Evolutionary conservation across 2,113 vertebrate genomes (phyloP).

Genomic region (Gallinago paraguaiae): DNA sequence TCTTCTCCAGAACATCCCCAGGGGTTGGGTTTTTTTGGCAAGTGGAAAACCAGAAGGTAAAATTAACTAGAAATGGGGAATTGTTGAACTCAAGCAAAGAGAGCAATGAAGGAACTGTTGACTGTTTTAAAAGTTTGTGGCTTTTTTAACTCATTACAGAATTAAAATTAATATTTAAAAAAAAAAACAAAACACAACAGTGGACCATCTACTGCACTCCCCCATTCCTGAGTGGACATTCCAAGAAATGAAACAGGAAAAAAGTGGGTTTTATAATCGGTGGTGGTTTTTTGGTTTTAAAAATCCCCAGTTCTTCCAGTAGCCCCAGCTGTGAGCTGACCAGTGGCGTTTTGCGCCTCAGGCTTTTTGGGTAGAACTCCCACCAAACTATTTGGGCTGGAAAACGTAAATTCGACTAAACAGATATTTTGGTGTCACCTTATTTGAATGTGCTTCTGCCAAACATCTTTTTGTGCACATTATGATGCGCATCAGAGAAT

Average conservation of each 20-base stretch:
- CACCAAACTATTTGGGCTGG: neutral
- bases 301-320: neutral
- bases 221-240: rapidly evolving
- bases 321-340: neutral
- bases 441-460: neutral
- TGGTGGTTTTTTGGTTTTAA: neutral
- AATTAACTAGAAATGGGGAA: neutral
- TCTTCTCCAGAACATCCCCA: neutral
- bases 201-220: neutral
- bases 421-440: neutral
- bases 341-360: no score
- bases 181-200: neutral
- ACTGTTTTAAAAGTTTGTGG: neutral
- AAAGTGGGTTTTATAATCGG: neutral
- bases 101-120: neutral
- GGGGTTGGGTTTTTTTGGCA: no score
- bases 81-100: neutral
- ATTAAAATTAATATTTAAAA: neutral
- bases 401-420: rapidly evolving
- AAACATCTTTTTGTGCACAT: neutral
- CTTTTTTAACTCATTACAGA: neutral
- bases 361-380: neutral
- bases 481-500: neutral
- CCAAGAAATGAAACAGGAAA: neutral
- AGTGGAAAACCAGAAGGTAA: neutral